These are phyloP conservation scores for Apistogramma diplotaenia DNA, from an alignment of 2,113 vertebrate species.

Conservation along the genomic window DNA sequence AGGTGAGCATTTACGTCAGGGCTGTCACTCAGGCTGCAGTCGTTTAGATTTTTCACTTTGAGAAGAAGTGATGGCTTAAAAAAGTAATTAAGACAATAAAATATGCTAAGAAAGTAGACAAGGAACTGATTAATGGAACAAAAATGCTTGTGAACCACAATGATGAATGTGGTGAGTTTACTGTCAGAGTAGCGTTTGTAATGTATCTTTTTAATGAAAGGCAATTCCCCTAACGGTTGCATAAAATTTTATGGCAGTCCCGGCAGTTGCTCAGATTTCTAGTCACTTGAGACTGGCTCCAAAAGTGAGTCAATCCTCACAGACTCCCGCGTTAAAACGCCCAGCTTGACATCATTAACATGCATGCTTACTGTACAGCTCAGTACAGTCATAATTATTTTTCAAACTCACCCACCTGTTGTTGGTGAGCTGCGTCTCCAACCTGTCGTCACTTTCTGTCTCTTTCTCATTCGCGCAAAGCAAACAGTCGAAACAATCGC, in stretches of 20 bases:
- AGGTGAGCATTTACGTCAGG: background rate
- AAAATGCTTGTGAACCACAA: background rate
- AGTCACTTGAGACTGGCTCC: background rate
- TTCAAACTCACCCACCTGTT: too few relatives aligned
- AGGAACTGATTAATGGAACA: background rate
- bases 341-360: background rate
- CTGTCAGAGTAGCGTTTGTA: background rate
- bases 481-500: background rate
- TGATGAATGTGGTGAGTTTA: background rate
- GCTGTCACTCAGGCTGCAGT: background rate
- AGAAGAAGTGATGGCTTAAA: background rate
- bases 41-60: background rate
- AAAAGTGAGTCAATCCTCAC: too few relatives aligned
- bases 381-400: too few relatives aligned
- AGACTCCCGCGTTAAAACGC: background rate
- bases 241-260: too few relatives aligned
- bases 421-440: too few relatives aligned
- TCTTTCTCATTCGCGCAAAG: background rate
- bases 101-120: background rate
- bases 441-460: too few relatives aligned
- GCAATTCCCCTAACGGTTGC: too few relatives aligned
- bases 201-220: background rate
- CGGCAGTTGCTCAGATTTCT: background rate
- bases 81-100: background rate
- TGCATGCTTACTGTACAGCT: background rate